These are phyloP conservation scores for Isotomurus palustris DNA, from an alignment of 2,888 invertebrate species.

Conservation along the genomic window DNA sequence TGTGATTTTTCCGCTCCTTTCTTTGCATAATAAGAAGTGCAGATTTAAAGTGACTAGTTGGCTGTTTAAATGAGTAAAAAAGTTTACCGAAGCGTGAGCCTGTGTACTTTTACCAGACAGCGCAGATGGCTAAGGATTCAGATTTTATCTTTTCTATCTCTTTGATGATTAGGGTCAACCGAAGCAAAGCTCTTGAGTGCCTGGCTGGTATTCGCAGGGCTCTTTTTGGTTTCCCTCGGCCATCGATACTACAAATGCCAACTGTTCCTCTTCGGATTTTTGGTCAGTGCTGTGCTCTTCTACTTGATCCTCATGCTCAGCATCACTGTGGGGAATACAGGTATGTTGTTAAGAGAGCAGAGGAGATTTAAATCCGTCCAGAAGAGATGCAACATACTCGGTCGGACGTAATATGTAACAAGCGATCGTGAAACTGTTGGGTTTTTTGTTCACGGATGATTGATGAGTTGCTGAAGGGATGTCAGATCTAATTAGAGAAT, in stretches of 20 bases:
- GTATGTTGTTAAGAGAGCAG: too few relatives aligned
- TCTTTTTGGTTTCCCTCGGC: constrained; percentile 61
- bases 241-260: constrained; percentile 62
- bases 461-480: constrained; percentile 37
- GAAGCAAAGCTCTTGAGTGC: constrained; percentile 56
- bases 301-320: constrained; percentile 52
- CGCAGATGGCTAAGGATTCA: constrained; percentile 9
- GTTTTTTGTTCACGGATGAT: constrained; percentile 24
- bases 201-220: constrained; percentile 58
- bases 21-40: too few relatives aligned
- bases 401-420: too few relatives aligned
- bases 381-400: too few relatives aligned
- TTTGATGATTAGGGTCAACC: constrained; percentile 9
- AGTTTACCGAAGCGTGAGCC: too few relatives aligned
- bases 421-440: too few relatives aligned
- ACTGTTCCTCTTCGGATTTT: constrained; percentile 60
- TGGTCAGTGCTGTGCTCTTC: constrained; percentile 57
- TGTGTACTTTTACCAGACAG: too few relatives aligned
- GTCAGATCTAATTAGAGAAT: constrained; percentile 38
- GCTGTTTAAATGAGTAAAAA: too few relatives aligned
- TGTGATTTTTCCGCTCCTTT: too few relatives aligned
- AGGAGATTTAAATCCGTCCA: too few relatives aligned
- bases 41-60: too few relatives aligned
- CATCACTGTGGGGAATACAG: constrained; percentile 40
- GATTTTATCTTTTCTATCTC: constrained; percentile 1